Conservation (phyloP, 2,888 invertebrate species). For the Autographa pulchrina region DNA sequence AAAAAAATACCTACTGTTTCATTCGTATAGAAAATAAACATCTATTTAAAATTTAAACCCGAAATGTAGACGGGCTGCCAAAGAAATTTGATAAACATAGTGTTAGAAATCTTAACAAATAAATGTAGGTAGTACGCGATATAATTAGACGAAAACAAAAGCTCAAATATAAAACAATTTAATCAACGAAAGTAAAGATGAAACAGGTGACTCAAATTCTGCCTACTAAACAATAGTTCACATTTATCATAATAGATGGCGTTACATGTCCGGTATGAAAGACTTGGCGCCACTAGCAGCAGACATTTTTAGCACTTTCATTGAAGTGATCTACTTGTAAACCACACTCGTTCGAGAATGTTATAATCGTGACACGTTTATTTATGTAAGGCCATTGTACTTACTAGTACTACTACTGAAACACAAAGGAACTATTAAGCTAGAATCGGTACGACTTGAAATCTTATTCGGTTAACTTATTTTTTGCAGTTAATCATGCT, state of each 20-base stretch:
- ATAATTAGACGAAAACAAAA: not conserved
- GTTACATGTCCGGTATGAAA: constrained; percentile 11
- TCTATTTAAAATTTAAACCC: not conserved
- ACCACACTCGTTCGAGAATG: constrained; percentile 39
- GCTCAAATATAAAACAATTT: not conserved
- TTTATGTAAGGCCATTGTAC: constrained; percentile 15
- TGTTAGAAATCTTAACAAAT: not conserved
- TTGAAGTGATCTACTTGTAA: constrained; percentile 32
- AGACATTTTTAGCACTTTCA: constrained; percentile 18
- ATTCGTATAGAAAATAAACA: too few species aligned
- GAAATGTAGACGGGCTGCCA: not conserved
- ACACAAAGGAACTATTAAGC: not conserved
- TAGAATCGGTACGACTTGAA: not conserved
- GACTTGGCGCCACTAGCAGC: constrained; percentile 22
- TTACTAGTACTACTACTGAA: not conserved
- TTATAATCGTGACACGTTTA: constrained; percentile 22
- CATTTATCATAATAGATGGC: constrained; percentile 39
- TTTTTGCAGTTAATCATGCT: too few species aligned
- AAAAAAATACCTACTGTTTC: too few species aligned
- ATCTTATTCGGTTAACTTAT: not conserved
- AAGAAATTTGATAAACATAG: not conserved
- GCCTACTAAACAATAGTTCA: constrained; percentile 7
- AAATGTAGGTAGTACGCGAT: not conserved
- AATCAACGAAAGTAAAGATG: not conserved
- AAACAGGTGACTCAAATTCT: not conserved